phyloP scores from a whole-genome alignment of 2,888 invertebrate species.

The Apodemia mormo region DNA sequence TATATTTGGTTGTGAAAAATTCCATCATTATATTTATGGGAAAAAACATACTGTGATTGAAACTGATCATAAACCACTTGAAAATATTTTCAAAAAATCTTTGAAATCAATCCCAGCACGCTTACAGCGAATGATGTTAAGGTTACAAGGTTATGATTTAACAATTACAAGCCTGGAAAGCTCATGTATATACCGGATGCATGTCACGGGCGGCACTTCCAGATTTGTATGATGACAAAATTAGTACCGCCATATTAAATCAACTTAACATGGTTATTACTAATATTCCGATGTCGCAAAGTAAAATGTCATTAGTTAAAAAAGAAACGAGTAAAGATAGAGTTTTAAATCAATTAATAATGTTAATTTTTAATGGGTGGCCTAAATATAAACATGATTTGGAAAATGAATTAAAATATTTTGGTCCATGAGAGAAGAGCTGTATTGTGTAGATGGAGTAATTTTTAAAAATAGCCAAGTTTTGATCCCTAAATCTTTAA shows the following conservation, averaged over 20 bases:
- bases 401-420: too few species aligned
- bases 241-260: constrained; percentile 20
- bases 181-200: constrained; percentile 32
- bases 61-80: constrained; percentile 31
- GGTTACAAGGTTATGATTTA: constrained; percentile 27
- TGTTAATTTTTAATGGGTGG: too few species aligned
- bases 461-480: too few species aligned
- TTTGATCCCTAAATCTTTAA: too few species aligned
- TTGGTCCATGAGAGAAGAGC: too few species aligned
- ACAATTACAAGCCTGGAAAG: constrained; percentile 21
- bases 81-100: constrained; percentile 29
- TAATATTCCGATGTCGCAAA: background rate
- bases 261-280: background rate
- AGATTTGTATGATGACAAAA: constrained; percentile 21
- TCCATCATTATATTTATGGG: constrained; percentile 32
- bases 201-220: constrained; percentile 31
- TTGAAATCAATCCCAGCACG: constrained; percentile 19
- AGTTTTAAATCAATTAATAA: too few species aligned
- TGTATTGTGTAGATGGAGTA: too few species aligned
- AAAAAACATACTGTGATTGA: constrained; percentile 23
- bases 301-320: background rate
- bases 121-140: constrained; percentile 32
- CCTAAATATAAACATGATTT: too few species aligned
- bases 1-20: constrained; percentile 26
- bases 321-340: background rate